Base-by-base conservation (phyloP, 2,113 vertebrate species). In the Genyomyrus donnyi region DNA sequence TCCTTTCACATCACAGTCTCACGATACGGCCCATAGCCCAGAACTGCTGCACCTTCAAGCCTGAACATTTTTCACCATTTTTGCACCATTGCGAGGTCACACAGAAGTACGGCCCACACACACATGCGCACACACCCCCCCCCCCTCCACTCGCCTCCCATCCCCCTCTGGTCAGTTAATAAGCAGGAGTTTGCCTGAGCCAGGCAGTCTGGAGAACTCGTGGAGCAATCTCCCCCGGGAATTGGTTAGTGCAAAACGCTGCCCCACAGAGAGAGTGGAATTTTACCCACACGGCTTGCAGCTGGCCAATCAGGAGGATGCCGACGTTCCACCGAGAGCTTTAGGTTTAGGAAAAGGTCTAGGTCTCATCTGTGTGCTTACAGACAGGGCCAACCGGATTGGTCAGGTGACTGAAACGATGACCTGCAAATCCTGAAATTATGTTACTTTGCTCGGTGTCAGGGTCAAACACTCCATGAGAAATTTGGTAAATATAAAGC, bases 161-260 rank as follows among this genome's bases (percentile, higher is more conserved):
- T 90, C 90, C 93, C 88, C 92, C 84, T 93, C 94, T 93, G 95
- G 95, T 95, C 96, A 97, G 95, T 97, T 97, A 96, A 96, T 96
- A 96, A 94, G 95, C 95, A 94, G 94, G 96, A 27, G 85, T 93
- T 94, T 95, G 95, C 94, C 95, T 95, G 92, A 95, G 96, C 94
- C 95, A 94, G 96, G 95, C 96, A 96, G 96, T 96, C 95, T 94
- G 95, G 95, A 96, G 96, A 95, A 96, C 95, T 95, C 96, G 95
- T 95, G 95, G 94, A 95, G 94, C 94, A 95, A 96, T 96, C 96
- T 97, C 97, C 96, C 97, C 95, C 95, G 96, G 96, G 97, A 98
- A 95, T 93, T 95, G 93, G 95, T 96, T 97, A 97, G 97, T 97
- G 97, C 97, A 97, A 97, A 97, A 97, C 96, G 95, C 95, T 96